Evolutionary conservation across 2,797 vertebrate species (phyloP), one percentile per base, ranked within the genome.

Genomic region (Carcharodon carcharias): DNA sequence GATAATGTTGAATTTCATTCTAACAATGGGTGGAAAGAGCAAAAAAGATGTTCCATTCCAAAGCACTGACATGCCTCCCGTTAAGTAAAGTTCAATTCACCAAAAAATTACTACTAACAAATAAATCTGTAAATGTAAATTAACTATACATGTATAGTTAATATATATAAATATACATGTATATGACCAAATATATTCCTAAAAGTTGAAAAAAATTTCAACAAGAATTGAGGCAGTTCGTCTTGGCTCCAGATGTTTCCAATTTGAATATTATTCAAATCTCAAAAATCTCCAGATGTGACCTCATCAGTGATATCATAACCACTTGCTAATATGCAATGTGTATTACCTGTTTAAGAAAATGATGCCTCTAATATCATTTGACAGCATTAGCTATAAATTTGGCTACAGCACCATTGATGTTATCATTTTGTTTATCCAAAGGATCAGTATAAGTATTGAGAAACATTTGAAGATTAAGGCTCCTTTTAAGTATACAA

Each of bases 271-370:
- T 65, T 92, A 65, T 92, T 23, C 89, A 92, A 18, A 63, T 18
- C 89, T 93, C 91, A 45, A 40, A 73, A 65, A 67, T 67, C 40
- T 50, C 91, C 91, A 45, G 61, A 93, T 67, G n/a, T 93, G 91
- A 67, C 89, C 40, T 93, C 91, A 93, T 93, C 91, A 67, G 9
- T 93, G 91, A 65, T 93, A 93, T 85, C 40, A 50, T 67, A 67
- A 93, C 61, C 18, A 67, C 45, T 93, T 12, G n/a, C 91, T 40
- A 40, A 93, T 93, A 93, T 93, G 11, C 61, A 67, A 40, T 1
- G 21, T 93, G 63, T 65, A 93, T 12, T n/a, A n/a, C 23, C 61
- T 0, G 40, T 65, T 40, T 92, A 92, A 92, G 89, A 63, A 65
- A 63, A 92, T 92, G 35, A 40, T 65, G 35, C n/a, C 89, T 40